phyloP scores from a whole-genome alignment of 2,797 vertebrate species.

The Caiman crocodilus region DNA sequence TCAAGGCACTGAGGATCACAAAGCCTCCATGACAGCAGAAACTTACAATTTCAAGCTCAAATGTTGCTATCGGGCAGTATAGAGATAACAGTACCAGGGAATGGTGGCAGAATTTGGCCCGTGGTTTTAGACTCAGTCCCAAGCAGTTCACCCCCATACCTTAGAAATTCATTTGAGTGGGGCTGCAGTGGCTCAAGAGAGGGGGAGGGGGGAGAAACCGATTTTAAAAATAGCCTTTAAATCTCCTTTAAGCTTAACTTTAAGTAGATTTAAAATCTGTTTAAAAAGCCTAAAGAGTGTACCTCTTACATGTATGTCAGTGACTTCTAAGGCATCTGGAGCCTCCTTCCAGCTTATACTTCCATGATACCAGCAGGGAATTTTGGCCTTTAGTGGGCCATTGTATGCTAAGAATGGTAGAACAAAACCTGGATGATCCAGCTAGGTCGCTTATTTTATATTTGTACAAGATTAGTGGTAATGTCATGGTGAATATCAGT shows the following conservation, averaged over 20 bases:
- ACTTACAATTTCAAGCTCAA: not conserved
- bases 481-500: not conserved
- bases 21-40: not conserved
- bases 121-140: not conserved
- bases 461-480: not conserved
- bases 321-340: constrained; percentile 29
- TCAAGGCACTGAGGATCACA: not conserved
- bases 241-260: constrained; percentile 41
- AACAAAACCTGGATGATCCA: not conserved
- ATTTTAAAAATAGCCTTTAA: constrained; percentile 60
- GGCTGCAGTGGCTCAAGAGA: constrained; percentile 16
- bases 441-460: not conserved
- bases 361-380: not conserved
- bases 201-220: not conserved
- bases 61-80: not conserved
- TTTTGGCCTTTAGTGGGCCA: not conserved
- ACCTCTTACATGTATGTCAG: constrained; percentile 14
- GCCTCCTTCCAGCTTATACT: not conserved
- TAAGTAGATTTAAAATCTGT: constrained; percentile 62
- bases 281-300: constrained; percentile 9
- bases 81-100: not conserved
- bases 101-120: not conserved
- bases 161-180: not conserved
- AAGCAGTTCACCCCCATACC: not conserved
- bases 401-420: not conserved